These are phyloP conservation scores for Vanessa cardui DNA, from an alignment of 2,888 invertebrate species.

Conservation along the genomic window DNA sequence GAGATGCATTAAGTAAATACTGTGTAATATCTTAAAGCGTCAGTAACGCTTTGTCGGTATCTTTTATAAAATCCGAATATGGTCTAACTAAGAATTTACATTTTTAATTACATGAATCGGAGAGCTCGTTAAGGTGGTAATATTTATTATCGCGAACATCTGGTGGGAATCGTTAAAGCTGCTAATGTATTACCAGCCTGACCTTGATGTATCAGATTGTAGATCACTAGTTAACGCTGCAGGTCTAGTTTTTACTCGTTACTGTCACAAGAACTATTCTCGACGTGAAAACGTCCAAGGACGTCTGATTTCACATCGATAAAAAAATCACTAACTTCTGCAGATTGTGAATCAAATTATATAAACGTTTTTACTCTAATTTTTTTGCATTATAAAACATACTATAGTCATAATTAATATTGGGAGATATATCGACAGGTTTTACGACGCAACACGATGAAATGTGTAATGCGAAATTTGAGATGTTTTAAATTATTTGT, in stretches of 20 bases:
- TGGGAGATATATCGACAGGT: no score
- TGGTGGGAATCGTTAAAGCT: slow-evolving; percentile 21
- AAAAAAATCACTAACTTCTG: not conserved
- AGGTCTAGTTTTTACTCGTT: slow-evolving; percentile 16
- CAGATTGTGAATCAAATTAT: not conserved
- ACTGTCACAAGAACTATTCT: slow-evolving; percentile 5
- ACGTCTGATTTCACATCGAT: not conserved
- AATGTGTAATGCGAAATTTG: no score
- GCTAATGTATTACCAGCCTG: slow-evolving; percentile 19
- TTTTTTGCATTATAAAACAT: no score
- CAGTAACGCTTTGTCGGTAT: slow-evolving; percentile 6
- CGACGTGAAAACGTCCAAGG: slow-evolving; percentile 1
- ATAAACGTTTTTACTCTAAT: no score
- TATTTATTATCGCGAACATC: slow-evolving; percentile 26
- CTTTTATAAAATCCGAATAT: slow-evolving; percentile 15
- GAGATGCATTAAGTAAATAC: not conserved
- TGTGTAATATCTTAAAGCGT: not conserved
- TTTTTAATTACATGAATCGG: slow-evolving; percentile 22
- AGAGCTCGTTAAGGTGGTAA: slow-evolving; percentile 17
- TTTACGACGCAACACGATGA: no score
- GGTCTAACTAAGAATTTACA: slow-evolving; percentile 15
- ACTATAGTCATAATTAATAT: no score
- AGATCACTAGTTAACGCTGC: slow-evolving; percentile 15
- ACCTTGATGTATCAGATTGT: slow-evolving; percentile 21
- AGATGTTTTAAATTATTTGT: no score